Conservation (phyloP, 2,888 invertebrate genomes). For the Cheilosia vernalis region DNA sequence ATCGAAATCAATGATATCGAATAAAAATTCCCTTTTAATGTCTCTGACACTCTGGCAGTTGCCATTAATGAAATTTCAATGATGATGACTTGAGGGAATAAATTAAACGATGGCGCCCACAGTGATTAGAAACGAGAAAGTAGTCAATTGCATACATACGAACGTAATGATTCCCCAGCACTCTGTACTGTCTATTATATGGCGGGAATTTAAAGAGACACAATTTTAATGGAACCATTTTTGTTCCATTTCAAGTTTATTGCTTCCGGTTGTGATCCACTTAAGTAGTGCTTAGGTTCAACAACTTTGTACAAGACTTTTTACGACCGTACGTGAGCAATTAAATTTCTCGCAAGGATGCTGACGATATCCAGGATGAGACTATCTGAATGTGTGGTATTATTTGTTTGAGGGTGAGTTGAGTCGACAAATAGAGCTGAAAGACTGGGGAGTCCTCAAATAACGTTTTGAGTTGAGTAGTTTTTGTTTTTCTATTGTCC, state of each 20-base stretch:
- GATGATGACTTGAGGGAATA: conserved; percentile 48
- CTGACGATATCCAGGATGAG: not conserved
- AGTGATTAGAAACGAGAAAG: conserved; percentile 52
- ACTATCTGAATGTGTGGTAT: conserved; percentile 16
- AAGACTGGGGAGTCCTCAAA: not conserved
- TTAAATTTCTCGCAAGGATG: conserved; percentile 57
- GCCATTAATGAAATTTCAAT: conserved; percentile 44
- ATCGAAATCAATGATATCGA: conserved; percentile 35
- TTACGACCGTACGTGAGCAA: conserved; percentile 63
- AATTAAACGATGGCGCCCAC: conserved; percentile 42
- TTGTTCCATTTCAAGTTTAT: conserved; percentile 58
- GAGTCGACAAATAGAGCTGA: conserved; percentile 17
- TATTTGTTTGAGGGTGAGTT: conserved; percentile 36
- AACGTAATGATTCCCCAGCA: not conserved
- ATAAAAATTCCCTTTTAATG: conserved; percentile 27
- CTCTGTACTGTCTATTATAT: not conserved
- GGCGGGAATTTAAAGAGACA: conserved; percentile 33
- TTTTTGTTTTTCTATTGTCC: not conserved
- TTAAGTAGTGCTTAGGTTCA: conserved; percentile 70
- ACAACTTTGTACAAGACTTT: conserved; percentile 66
- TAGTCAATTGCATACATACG: conserved; percentile 37
- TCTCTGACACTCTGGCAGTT: conserved; percentile 3
- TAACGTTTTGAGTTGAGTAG: conserved; percentile 5
- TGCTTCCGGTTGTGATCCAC: conserved; percentile 75
- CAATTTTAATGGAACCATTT: conserved; percentile 52